A percentile compares a stretch with the other conserved stretches of the same genome.
These are phyloP conservation scores for Palythoa heliodiscus DNA, from an alignment of 92 coral and sea anemone species.

Conservation along the genomic window DNA sequence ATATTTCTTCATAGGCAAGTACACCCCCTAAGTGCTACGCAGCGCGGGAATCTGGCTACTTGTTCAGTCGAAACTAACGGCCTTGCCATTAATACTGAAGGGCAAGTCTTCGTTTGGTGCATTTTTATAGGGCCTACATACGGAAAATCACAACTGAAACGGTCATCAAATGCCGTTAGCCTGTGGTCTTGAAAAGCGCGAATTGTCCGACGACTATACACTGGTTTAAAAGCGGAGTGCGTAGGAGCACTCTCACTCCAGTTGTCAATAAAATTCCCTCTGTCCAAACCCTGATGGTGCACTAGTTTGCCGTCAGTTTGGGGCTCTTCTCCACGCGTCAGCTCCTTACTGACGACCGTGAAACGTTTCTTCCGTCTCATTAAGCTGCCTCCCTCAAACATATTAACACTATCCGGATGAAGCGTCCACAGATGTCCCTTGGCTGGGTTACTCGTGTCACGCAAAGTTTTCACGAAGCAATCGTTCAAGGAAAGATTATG, in stretches of 20 bases:
- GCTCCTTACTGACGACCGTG: constrained; percentile 9
- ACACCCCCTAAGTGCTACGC: background rate
- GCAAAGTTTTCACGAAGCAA: constrained; percentile 84
- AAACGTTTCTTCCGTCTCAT: constrained; percentile 87
- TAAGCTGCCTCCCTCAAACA: constrained; percentile 96
- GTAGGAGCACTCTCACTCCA: background rate
- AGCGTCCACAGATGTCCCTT: constrained; percentile 91
- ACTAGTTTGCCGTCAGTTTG: background rate
- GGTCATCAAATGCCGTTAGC: background rate
- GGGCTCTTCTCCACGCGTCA: background rate
- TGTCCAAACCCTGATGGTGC: background rate
- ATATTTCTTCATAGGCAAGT: background rate
- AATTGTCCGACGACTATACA: background rate
- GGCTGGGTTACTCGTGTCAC: constrained; percentile 70
- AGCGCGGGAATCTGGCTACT: background rate
- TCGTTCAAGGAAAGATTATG: constrained; percentile 95
- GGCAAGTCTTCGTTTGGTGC: background rate
- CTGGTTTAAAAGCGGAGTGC: constrained; percentile 19
- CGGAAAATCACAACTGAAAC: background rate
- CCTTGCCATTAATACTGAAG: background rate
- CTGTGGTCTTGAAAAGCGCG: background rate
- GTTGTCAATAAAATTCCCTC: background rate
- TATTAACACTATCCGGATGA: constrained; percentile 71
- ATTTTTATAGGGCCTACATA: background rate
- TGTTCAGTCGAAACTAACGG: background rate